A percentile compares a stretch with the other conserved stretches of the same genome.
These are phyloP conservation scores for Montipora foliosa DNA, from an alignment of 64 coral and sea anemone species.

Conservation along the genomic window DNA sequence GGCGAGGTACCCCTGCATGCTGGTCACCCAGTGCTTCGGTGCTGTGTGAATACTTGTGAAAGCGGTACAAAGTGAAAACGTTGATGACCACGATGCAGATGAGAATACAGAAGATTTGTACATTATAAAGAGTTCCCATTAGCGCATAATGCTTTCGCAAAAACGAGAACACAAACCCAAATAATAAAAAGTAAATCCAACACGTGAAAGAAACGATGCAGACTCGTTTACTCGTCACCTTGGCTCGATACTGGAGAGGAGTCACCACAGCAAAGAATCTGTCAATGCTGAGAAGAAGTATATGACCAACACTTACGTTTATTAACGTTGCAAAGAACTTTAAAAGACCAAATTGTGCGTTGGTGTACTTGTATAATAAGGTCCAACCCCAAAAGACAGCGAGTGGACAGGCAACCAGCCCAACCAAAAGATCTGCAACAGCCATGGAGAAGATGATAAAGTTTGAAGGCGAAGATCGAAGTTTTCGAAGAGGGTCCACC, in stretches of 20 bases:
- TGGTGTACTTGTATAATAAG: background rate
- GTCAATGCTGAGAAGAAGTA: conserved; percentile 46
- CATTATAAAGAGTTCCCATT: background rate
- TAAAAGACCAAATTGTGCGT: background rate
- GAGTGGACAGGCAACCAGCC: background rate
- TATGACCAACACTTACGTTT: background rate
- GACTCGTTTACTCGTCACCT: background rate
- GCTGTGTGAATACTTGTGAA: background rate
- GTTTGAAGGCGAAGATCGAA: conserved; percentile 40
- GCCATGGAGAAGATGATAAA: conserved; percentile 39
- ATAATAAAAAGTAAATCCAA: background rate
- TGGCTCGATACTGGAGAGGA: conserved; percentile 29
- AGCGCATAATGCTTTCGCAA: background rate
- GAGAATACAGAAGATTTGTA: background rate
- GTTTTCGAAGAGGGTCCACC: conserved; percentile 41
- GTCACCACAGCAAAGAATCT: conserved; percentile 23
- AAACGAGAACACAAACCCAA: background rate
- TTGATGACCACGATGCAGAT: background rate
- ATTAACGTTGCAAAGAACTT: background rate
- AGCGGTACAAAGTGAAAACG: background rate
- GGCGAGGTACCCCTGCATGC: too few relatives aligned
- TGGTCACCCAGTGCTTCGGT: too few relatives aligned
- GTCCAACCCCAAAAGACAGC: background rate
- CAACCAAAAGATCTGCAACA: conserved; percentile 39
- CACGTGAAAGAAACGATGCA: background rate